phyloP scores from a whole-genome alignment of 2,888 invertebrate genomes.

The Drosophila melanosoma region DNA sequence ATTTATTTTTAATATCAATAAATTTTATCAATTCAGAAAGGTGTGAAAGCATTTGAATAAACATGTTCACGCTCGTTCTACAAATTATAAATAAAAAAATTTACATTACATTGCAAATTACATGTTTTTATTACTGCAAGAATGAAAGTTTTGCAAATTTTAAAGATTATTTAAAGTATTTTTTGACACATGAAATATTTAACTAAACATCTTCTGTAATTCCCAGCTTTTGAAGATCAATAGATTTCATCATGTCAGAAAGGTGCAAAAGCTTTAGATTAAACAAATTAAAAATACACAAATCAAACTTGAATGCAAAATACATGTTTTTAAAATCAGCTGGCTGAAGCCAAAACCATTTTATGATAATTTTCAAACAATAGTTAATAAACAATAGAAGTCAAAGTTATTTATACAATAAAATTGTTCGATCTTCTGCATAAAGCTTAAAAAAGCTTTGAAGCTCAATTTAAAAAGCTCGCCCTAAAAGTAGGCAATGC shows the following conservation, averaged over 20 bases:
- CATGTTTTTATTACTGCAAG: background rate
- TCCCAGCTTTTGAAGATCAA: background rate
- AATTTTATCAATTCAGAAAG: background rate
- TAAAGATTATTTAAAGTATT: background rate
- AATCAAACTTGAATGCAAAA: background rate
- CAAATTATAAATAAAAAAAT: background rate
- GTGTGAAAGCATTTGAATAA: background rate
- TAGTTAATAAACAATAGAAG: background rate
- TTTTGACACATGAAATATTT: background rate
- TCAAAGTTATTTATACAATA: background rate
- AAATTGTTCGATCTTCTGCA: background rate
- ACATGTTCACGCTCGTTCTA: background rate
- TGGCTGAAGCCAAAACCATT: background rate
- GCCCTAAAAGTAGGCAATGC: constrained; percentile 41
- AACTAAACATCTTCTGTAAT: background rate
- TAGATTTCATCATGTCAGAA: background rate
- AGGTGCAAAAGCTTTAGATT: background rate
- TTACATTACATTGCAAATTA: background rate
- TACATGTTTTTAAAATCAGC: background rate
- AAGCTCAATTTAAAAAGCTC: background rate
- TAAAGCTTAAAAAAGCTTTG: constrained; percentile 17
- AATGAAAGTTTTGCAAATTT: background rate
- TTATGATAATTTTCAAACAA: background rate
- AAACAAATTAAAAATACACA: background rate
- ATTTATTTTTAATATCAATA: background rate